Evolutionary conservation across 1,140 invertebrate species (phyloP).

Genomic region (Catajapyx aquilonaris): DNA sequence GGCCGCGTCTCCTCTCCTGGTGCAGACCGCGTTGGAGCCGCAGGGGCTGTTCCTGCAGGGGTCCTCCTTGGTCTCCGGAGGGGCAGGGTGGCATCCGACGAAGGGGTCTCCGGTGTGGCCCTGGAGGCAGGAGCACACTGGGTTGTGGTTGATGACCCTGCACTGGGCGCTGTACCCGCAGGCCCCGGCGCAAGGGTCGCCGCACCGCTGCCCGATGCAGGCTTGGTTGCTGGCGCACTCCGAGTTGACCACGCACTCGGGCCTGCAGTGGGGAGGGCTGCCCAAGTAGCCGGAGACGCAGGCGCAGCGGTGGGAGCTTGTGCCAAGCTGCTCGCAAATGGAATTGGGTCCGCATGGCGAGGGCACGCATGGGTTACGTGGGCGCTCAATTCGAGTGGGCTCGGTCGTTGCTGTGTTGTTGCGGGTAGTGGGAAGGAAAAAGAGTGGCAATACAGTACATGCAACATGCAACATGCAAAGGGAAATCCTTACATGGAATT

Average conservation of each 20-base stretch:
- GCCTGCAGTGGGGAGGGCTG: conserved; percentile 14
- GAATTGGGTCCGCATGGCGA: conserved; percentile 30
- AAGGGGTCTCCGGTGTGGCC: conserved; percentile 65
- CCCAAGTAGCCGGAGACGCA: conserved; percentile 28
- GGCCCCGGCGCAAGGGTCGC: conserved; percentile 44
- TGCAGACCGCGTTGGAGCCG: conserved; percentile 49
- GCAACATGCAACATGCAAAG: conserved; percentile 9
- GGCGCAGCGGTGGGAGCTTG: conserved; percentile 34
- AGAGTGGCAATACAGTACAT: conserved; percentile 15
- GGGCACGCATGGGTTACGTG: conserved; percentile 25
- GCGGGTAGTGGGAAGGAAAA: too few relatives aligned
- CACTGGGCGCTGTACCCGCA: conserved; percentile 63
- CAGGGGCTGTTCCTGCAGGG: conserved; percentile 53
- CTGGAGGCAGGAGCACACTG: conserved; percentile 50
- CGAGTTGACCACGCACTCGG: conserved; percentile 50
- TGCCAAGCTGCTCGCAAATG: conserved; percentile 22
- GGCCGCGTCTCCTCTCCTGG: conserved; percentile 36
- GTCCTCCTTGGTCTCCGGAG: too few relatives aligned
- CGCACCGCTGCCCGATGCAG: conserved; percentile 55
- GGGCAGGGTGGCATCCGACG: conserved; percentile 46
- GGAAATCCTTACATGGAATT: too few relatives aligned
- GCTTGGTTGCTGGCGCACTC: conserved; percentile 48
- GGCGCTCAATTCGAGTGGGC: conserved; percentile 14
- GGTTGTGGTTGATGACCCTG: conserved; percentile 55
- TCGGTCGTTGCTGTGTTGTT: too few relatives aligned